Evolutionary conservation across 1,140 invertebrate species (phyloP).

Genomic region (Polyergus mexicanus): DNA sequence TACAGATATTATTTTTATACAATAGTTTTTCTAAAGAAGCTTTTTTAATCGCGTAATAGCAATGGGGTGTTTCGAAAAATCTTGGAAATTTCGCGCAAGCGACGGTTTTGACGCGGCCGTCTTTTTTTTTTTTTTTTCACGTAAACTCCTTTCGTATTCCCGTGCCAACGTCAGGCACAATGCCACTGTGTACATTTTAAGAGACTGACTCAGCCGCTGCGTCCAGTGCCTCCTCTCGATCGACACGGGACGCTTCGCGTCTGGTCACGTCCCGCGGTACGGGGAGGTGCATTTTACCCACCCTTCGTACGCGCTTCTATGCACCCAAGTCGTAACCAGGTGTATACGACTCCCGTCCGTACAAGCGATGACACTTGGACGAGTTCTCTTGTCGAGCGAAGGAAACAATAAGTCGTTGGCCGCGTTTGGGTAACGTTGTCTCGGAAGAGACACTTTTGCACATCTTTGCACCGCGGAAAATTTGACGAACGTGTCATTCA

Average conservation of each 20-base stretch:
- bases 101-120: conserved; percentile 60
- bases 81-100: conserved; percentile 17
- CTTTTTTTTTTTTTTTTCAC: conserved; percentile 72
- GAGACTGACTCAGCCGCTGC: conserved; percentile 80
- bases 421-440: conserved; percentile 12
- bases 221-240: conserved; percentile 78
- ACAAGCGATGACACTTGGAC: conserved; percentile 60
- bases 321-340: conserved; percentile 73
- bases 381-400: background rate
- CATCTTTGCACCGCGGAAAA: background rate
- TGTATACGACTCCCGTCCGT: conserved; percentile 64
- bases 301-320: conserved; percentile 80
- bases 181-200: conserved; percentile 79
- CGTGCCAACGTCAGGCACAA: conserved; percentile 66
- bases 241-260: conserved; percentile 78
- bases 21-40: background rate
- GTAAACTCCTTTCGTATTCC: conserved; percentile 78
- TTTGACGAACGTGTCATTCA: conserved; percentile 25
- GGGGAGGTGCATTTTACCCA: conserved; percentile 79
- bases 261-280: conserved; percentile 80
- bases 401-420: conserved; percentile 51
- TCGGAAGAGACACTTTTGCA: conserved; percentile 15
- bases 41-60: background rate
- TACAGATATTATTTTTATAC: background rate
- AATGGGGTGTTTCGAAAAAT: background rate